A percentile compares a stretch with the other conserved stretches of the same genome.
These are phyloP conservation scores for Poecile atricapillus DNA, from an alignment of 2,113 vertebrate genomes.

Conservation along the genomic window DNA sequence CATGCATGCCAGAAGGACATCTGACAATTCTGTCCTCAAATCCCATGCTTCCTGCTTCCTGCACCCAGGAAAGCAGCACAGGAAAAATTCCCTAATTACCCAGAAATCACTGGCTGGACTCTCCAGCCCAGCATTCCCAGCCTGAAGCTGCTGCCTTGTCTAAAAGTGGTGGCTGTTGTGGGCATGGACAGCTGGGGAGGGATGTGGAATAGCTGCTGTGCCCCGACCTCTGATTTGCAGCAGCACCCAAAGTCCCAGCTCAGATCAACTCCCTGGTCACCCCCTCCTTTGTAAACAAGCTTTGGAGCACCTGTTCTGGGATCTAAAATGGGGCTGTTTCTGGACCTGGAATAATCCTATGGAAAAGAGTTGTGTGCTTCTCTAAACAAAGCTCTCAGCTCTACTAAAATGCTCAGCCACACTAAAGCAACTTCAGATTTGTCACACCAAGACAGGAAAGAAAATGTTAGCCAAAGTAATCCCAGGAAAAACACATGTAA, in stretches of 20 bases:
- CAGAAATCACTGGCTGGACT: background rate
- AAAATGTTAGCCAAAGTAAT: background rate
- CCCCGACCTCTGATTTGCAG: background rate
- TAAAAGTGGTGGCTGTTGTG: background rate
- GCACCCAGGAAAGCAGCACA: background rate
- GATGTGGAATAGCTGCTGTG: background rate
- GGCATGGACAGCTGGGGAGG: background rate
- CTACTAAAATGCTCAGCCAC: background rate
- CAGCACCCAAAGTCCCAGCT: background rate
- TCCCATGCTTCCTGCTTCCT: background rate
- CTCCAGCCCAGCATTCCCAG: background rate
- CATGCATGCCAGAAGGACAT: background rate
- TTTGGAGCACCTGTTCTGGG: conserved; percentile 2
- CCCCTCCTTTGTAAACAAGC: background rate
- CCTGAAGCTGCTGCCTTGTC: background rate
- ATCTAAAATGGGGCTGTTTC: background rate
- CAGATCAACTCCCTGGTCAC: background rate
- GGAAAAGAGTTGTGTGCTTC: background rate
- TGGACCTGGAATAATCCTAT: background rate
- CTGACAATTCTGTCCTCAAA: background rate
- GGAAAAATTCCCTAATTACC: background rate
- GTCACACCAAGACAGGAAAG: background rate
- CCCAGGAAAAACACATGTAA: background rate
- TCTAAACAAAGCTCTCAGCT: background rate
- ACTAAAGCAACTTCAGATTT: background rate